These are phyloP conservation scores for Pyrrhia umbra DNA, from an alignment of 2,888 invertebrate genomes.

Conservation along the genomic window DNA sequence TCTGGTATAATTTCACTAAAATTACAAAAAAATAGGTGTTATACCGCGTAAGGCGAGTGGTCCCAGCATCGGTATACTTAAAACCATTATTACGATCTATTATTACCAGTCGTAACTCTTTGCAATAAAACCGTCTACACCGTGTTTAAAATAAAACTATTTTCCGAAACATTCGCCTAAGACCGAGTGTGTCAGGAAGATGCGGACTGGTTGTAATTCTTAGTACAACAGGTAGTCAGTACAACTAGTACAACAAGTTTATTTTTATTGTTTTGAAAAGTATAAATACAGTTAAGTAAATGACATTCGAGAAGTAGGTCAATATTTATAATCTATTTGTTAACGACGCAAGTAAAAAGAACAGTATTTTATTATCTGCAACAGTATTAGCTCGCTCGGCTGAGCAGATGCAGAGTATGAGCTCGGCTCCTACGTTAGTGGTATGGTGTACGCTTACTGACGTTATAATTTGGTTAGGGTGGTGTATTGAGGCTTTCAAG, in stretches of 20 bases:
- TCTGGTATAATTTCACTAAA: neutral
- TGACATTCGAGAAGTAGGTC: too few relatives aligned
- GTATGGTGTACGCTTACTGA: constrained; percentile 7
- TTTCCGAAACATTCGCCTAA: constrained; percentile 20
- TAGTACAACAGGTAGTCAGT: neutral
- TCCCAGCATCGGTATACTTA: constrained; percentile 26
- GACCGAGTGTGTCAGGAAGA: neutral
- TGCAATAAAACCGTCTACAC: constrained; percentile 37
- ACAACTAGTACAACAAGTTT: too few relatives aligned
- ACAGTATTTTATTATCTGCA: too few relatives aligned
- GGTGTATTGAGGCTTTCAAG: constrained; percentile 18
- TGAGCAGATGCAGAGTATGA: too few relatives aligned
- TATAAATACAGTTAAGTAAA: too few relatives aligned
- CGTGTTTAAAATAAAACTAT: constrained; percentile 32
- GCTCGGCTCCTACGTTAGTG: neutral
- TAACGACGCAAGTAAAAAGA: too few relatives aligned
- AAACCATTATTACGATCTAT: constrained; percentile 37
- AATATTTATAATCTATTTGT: too few relatives aligned
- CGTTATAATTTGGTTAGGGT: constrained; percentile 21
- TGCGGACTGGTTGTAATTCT: neutral
- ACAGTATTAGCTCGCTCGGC: too few relatives aligned
- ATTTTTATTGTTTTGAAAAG: neutral
- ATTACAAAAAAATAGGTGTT: neutral
- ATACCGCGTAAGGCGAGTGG: neutral
- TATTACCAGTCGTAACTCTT: constrained; percentile 41